A percentile compares a stretch with the other conserved stretches of the same genome.
Evolutionary conservation across 1,140 invertebrate genomes (phyloP).

Genomic region (Daktulosphaira vitifoliae): DNA sequence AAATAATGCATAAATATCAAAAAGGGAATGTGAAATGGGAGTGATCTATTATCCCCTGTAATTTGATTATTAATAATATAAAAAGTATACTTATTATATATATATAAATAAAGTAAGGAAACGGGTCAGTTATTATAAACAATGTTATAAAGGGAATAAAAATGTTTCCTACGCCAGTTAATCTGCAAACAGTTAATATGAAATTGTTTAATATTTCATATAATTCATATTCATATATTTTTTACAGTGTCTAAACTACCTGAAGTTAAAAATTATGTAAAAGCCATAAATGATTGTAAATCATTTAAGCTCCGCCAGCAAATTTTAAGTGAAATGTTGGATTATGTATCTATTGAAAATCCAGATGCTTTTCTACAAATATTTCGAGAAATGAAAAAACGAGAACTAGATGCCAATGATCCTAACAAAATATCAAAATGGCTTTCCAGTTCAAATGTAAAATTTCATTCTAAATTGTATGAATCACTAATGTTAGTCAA

Average conservation of each 20-base stretch:
- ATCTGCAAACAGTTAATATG: too few species aligned
- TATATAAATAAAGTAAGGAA: too few species aligned
- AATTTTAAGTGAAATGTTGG: neutral
- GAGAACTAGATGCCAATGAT: slow-evolving; percentile 1
- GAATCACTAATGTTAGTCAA: slow-evolving; percentile 20
- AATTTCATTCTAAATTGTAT: neutral
- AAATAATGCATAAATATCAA: too few species aligned
- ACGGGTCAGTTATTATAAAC: too few species aligned
- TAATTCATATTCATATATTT: too few species aligned
- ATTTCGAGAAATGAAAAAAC: slow-evolving; percentile 2
- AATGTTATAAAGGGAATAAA: too few species aligned
- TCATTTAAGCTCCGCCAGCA: neutral
- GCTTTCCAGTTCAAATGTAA: neutral
- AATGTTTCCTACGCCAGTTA: too few species aligned
- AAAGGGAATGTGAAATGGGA: too few species aligned
- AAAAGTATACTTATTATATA: too few species aligned
- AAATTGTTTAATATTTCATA: too few species aligned
- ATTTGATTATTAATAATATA: too few species aligned
- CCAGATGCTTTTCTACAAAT: neutral
- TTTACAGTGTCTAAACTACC: neutral
- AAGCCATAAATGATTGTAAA: neutral
- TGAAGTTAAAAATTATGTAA: neutral
- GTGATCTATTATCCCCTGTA: too few species aligned
- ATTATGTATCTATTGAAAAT: neutral
- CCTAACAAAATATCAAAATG: slow-evolving; percentile 14